phyloP scores from a whole-genome alignment of 2,797 vertebrate genomes.

The Enteromius argenteus region DNA sequence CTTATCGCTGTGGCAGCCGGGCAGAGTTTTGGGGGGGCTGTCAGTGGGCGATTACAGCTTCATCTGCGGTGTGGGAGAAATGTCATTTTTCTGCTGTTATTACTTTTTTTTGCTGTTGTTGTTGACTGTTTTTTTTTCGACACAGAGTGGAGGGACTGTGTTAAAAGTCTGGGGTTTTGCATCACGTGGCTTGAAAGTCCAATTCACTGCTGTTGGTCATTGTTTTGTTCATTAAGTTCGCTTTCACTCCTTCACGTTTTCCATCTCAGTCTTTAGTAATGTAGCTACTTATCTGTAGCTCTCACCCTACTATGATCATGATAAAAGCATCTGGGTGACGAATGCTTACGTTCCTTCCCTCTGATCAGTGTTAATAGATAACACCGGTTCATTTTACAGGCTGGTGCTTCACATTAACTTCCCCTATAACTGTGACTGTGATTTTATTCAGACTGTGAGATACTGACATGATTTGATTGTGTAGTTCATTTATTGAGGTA shows the following conservation, averaged over 20 bases:
- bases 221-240: not conserved
- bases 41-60: slow-evolving; percentile 45
- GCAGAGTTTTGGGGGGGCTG: slow-evolving; percentile 16
- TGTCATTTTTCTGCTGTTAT: slow-evolving; percentile 43
- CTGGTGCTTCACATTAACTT: not conserved
- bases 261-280: not conserved
- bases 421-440: not conserved
- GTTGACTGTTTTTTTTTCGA: not conserved
- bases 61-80: slow-evolving; percentile 29
- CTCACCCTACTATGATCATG: not conserved
- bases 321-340: slow-evolving; percentile 31
- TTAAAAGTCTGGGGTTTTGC: slow-evolving; percentile 15
- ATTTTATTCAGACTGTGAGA: not conserved
- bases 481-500: not conserved
- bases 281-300: not conserved
- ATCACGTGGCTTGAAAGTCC: not conserved
- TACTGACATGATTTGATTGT: not conserved
- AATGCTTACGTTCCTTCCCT: slow-evolving; percentile 27
- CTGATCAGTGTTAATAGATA: slow-evolving; percentile 29
- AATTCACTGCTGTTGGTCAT: not conserved
- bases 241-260: not conserved
- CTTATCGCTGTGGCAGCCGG: slow-evolving; percentile 34
- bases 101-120: slow-evolving; percentile 32
- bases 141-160: not conserved
- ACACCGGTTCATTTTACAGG: not conserved